Conservation (phyloP, 2,797 vertebrate genomes). For the Gymnoscopelus microlampas region DNA sequence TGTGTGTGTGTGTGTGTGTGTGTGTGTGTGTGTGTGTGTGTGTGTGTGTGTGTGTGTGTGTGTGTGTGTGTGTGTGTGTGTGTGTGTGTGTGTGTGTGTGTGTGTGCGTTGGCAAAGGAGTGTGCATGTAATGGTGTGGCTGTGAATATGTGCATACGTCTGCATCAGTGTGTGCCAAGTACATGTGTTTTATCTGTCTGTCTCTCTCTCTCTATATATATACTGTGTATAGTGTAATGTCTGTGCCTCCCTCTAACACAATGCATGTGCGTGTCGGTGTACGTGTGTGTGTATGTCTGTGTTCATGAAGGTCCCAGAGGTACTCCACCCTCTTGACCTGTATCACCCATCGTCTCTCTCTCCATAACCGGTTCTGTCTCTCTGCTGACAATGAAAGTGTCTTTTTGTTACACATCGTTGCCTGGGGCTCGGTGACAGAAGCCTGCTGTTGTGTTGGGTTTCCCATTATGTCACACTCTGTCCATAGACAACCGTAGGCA, state of each 20-base stretch:
- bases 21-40: slow-evolving; percentile 14
- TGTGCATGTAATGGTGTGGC: neutral
- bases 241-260: neutral
- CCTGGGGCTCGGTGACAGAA: too few species aligned
- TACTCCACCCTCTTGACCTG: slow-evolving; percentile 77
- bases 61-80: slow-evolving; percentile 16
- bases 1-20: slow-evolving; percentile 6
- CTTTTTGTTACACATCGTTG: too few species aligned
- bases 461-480: too few species aligned
- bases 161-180: too few species aligned
- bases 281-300: slow-evolving; percentile 16
- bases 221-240: neutral
- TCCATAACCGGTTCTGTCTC: slow-evolving; percentile 72
- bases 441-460: too few species aligned
- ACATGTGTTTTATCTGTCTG: slow-evolving; percentile 1
- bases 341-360: slow-evolving; percentile 59
- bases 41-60: slow-evolving; percentile 10
- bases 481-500: too few species aligned
- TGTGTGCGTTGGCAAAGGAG: neutral
- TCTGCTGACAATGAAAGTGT: slow-evolving; percentile 57
- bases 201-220: too few species aligned
- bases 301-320: slow-evolving; percentile 55
- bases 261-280: slow-evolving; percentile 4
- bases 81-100: neutral
- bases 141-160: neutral